Evolutionary conservation across 30 jellyfish, hydroid and myxozoan species (phyloP), one percentile per base, ranked within the genome.

Genomic region (Nemopilema nomurai): DNA sequence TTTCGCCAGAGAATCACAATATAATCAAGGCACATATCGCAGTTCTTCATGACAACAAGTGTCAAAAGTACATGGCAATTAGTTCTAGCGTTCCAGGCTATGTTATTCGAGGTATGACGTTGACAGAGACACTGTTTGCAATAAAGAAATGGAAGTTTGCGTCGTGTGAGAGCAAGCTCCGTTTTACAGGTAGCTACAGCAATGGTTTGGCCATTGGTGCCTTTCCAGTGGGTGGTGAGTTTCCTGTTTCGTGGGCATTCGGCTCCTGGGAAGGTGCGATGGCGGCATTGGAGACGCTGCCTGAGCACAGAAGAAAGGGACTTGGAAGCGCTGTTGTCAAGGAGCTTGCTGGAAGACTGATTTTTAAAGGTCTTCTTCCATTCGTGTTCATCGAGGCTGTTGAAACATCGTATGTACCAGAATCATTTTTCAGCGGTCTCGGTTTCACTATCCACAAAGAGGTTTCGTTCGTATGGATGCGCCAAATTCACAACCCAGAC

Each of bases 261-360:
- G 74, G 64, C 16, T 84, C 93, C 0, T 84, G 87, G 87, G 93
- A 84, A 19, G 93, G 93, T 1, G 93, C 93, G 53, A 84, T 84
- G 20, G 80, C 93, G 28, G 93, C 87, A 0, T 70, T 84, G 65
- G 82, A 74, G 24, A 84, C 93, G 30, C 53, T 73, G 27, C 82
- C 87, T 16, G 93, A 57, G 16, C 83, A 84, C 50, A 82, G 69
- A 22, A 49, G 93, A 9, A 84, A 49, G 67, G 93, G 93, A 62
- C 79, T 84, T 1, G 93, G 82, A 49, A 84, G 76, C 27, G 87
- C 93, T 17, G 85, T 84, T 0, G 64, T 84, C 28, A 84, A 66
- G 49, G 68, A 16, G 68, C 50, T 84, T 22, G 33, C 93, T 7
- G 25, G 20, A 26, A 71, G 63, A 4, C 51, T 74, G 51, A 28